Percentiles rank a stretch among this genome's conserved stretches.
These are phyloP conservation scores for Bombus breviceps DNA, from an alignment of 1,140 invertebrate genomes.

Conservation along the genomic window DNA sequence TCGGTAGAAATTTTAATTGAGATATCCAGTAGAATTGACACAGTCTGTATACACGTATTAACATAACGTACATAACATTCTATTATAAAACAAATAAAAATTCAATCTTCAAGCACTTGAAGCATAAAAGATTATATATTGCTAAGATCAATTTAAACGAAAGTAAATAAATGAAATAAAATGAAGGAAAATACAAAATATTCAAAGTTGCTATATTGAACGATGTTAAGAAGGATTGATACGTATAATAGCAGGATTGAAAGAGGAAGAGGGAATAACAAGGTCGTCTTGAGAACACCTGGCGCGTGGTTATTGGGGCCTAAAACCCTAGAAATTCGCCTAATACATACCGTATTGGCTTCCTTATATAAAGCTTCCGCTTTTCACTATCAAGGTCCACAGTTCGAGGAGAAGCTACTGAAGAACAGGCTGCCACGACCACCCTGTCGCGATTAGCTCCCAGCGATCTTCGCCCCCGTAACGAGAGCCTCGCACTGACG, in stretches of 20 bases:
- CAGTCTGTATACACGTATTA: too few species aligned
- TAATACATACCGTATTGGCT: constrained; percentile 70
- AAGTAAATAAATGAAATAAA: background rate
- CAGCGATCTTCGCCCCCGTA: too few species aligned
- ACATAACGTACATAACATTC: background rate
- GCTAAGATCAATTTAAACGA: too few species aligned
- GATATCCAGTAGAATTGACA: too few species aligned
- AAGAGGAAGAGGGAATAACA: background rate
- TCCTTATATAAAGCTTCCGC: constrained; percentile 77
- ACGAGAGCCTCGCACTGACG: background rate
- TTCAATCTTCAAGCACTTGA: background rate
- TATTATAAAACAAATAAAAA: background rate
- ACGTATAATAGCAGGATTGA: background rate
- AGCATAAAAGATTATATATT: background rate
- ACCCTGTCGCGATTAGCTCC: too few species aligned
- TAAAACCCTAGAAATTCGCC: constrained; percentile 76
- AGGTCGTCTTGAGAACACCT: constrained; percentile 58
- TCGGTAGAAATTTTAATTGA: too few species aligned
- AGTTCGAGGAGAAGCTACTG: constrained; percentile 41
- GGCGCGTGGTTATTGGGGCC: background rate
- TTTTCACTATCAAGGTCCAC: constrained; percentile 78
- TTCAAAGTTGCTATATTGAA: accelerated
- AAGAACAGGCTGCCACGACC: background rate
- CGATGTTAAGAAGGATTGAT: background rate
- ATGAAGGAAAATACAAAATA: background rate